Evolutionary conservation across 2,797 vertebrate species (phyloP).

Genomic region (Chelon auratus): DNA sequence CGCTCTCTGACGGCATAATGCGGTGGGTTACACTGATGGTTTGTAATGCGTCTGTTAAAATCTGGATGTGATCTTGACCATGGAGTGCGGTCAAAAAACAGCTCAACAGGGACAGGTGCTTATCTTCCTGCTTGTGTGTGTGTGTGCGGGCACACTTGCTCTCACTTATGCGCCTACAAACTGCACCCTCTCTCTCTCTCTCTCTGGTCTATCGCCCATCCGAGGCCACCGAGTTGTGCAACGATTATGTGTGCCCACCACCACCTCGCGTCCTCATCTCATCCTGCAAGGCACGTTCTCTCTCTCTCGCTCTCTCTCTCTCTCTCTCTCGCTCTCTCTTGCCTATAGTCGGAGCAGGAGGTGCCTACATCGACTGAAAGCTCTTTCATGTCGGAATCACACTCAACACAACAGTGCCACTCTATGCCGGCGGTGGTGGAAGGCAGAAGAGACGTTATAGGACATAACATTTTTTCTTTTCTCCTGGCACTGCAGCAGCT

Average conservation of each 20-base stretch:
- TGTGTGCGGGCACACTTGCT: background rate
- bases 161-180: constrained; percentile 28
- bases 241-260: constrained; percentile 66
- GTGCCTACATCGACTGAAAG: constrained; percentile 48
- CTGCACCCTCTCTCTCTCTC: constrained; percentile 10
- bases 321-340: background rate
- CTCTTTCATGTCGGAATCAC: constrained; percentile 66
- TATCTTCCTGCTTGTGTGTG: constrained; percentile 39
- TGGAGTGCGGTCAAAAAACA: constrained; percentile 43
- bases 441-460: constrained; percentile 54
- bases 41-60: constrained; percentile 27
- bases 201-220: constrained; percentile 41
- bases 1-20: constrained; percentile 43
- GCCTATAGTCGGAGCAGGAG: constrained; percentile 37
- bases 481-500: constrained; percentile 63
- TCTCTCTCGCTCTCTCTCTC: background rate
- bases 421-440: constrained; percentile 65
- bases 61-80: constrained; percentile 44
- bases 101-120: constrained; percentile 61
- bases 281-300: constrained; percentile 61
- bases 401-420: constrained; percentile 73
- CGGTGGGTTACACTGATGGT: constrained; percentile 14
- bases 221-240: constrained; percentile 64
- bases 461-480: constrained; percentile 12
- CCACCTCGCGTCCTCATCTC: constrained; percentile 71